These are phyloP conservation scores for Hyalella azteca DNA, from an alignment of 2,888 invertebrate genomes.

Conservation along the genomic window DNA sequence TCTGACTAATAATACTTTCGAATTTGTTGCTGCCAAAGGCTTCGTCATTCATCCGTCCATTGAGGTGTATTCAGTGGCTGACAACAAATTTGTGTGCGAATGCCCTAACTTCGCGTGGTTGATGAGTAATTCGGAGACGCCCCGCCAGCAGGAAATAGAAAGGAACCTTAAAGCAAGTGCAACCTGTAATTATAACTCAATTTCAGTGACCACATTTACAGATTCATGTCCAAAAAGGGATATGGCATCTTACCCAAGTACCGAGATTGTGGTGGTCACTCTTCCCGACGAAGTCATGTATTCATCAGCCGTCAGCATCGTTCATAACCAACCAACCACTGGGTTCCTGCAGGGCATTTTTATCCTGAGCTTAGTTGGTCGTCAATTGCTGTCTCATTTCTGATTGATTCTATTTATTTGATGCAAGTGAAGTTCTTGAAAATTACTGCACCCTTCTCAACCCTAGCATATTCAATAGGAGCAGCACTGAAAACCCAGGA, in stretches of 20 bases:
- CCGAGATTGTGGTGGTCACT: background rate
- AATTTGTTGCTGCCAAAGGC: constrained; percentile 12
- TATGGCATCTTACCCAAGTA: background rate
- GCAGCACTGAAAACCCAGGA: no score
- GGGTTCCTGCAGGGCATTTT: no score
- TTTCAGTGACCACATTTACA: background rate
- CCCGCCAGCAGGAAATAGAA: constrained; percentile 12
- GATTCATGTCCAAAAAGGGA: background rate
- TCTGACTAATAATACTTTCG: constrained; percentile 20
- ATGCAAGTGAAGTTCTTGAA: no score
- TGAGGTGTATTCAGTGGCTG: background rate
- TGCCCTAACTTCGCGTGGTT: constrained; percentile 3
- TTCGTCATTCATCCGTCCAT: constrained; percentile 19
- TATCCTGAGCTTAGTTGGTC: no score
- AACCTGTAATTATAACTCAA: background rate
- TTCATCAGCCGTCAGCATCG: background rate
- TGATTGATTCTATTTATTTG: no score
- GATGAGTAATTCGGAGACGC: background rate
- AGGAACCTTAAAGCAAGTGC: background rate
- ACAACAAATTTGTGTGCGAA: constrained; percentile 26
- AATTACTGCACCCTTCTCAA: no score
- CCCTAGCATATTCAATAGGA: no score
- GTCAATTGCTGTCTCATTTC: no score
- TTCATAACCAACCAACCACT: no score
- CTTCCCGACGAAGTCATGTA: background rate